phyloP scores from a whole-genome alignment of 2,113 vertebrate species.

The Natator depressus region DNA sequence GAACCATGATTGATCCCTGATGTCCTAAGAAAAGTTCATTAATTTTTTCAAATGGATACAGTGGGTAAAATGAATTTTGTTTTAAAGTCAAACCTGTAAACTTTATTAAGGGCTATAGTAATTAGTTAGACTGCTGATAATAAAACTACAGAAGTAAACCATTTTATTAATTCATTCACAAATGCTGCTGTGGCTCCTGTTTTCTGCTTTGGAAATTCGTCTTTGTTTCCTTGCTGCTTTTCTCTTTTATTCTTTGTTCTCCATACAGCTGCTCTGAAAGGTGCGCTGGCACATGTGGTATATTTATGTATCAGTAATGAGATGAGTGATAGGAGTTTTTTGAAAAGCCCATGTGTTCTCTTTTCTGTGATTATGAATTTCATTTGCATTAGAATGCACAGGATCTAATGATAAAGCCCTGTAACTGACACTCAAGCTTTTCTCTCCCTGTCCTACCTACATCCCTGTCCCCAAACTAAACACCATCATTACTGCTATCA shows the following conservation, averaged over 20 bases:
- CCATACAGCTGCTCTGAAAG: slow-evolving; percentile 5
- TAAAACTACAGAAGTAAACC: neutral
- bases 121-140: neutral
- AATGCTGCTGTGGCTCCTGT: neutral
- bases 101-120: neutral
- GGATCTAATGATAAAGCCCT: neutral
- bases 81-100: neutral
- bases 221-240: neutral
- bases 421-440: neutral
- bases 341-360: slow-evolving; percentile 56
- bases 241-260: slow-evolving; percentile 35
- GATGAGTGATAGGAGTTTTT: slow-evolving; percentile 54
- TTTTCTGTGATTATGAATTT: slow-evolving; percentile 65
- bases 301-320: slow-evolving; percentile 62
- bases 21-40: neutral
- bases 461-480: neutral
- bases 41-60: neutral
- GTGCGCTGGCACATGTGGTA: neutral
- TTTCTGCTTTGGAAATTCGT: slow-evolving; percentile 19
- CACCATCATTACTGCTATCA: neutral
- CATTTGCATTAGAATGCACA: slow-evolving; percentile 57
- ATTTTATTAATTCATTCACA: neutral
- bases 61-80: neutral
- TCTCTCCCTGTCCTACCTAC: neutral
- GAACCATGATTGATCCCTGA: neutral